A percentile compares a stretch with the other conserved stretches of the same genome.
These are phyloP conservation scores for Holacanthella duospinosa DNA, from an alignment of 2,888 invertebrate species.

Conservation along the genomic window DNA sequence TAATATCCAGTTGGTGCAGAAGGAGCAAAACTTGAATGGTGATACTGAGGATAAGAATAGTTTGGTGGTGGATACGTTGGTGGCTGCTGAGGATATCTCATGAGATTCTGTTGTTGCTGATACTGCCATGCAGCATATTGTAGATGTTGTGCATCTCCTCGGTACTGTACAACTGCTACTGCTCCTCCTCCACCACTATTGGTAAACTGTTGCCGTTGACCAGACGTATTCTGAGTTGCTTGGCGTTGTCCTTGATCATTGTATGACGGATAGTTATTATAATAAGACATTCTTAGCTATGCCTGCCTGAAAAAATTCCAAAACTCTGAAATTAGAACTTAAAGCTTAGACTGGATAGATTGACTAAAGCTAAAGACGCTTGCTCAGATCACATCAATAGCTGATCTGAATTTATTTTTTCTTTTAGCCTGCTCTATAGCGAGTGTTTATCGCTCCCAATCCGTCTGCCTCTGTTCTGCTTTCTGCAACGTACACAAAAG, in stretches of 20 bases:
- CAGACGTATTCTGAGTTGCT: not conserved
- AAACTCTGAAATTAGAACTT: not conserved
- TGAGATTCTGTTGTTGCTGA: not conserved
- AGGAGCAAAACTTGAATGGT: not conserved
- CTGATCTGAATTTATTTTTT: too few relatives aligned
- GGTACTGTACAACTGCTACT: not conserved
- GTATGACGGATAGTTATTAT: not conserved
- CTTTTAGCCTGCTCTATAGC: too few relatives aligned
- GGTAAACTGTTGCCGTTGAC: not conserved
- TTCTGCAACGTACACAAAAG: too few relatives aligned
- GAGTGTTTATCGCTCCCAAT: too few relatives aligned
- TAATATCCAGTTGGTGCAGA: not conserved
- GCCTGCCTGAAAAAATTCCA: not conserved
- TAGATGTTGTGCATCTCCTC: not conserved
- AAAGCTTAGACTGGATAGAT: not conserved
- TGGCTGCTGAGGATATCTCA: not conserved
- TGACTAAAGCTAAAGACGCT: not conserved
- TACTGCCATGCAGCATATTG: not conserved
- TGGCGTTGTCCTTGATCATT: not conserved
- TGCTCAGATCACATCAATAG: not conserved
- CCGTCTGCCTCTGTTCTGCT: too few relatives aligned
- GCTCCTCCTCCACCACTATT: not conserved
- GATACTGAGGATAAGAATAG: not conserved
- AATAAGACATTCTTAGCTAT: not conserved
- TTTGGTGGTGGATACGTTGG: conserved; percentile 1